phyloP scores from a whole-genome alignment of 2,113 vertebrate species.

The Gnathonemus echidnorhynchus region DNA sequence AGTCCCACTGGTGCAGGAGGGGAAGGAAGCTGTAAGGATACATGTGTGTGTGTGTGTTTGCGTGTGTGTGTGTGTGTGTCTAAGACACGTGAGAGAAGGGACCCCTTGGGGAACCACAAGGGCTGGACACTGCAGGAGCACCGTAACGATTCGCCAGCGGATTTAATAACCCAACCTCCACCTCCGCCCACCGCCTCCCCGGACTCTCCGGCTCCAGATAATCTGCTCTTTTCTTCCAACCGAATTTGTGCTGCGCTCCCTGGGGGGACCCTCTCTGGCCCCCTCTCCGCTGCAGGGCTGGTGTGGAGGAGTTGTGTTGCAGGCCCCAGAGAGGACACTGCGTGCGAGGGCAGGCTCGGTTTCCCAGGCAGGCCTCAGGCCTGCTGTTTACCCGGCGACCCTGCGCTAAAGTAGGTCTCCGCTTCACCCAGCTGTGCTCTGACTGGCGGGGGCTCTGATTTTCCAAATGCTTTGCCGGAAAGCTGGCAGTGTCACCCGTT shows the following conservation, averaged over 20 bases:
- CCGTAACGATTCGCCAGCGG: slow-evolving; percentile 5
- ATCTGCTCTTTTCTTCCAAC: slow-evolving; percentile 19
- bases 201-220: not conserved
- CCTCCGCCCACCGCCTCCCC: not conserved
- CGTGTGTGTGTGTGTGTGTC: not conserved
- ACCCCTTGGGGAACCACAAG: not conserved
- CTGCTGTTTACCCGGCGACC: slow-evolving; percentile 2
- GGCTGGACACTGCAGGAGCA: slow-evolving; percentile 7
- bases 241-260: slow-evolving; percentile 11
- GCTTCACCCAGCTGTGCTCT: not conserved
- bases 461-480: not conserved
- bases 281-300: slow-evolving; percentile 10
- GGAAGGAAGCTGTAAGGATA: not conserved
- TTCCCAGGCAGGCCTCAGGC: slow-evolving; percentile 13
- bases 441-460: not conserved
- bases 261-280: not conserved
- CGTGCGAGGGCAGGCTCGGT: slow-evolving; percentile 6
- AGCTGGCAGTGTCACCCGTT: not conserved
- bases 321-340: slow-evolving; percentile 12
- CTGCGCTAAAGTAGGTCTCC: not conserved
- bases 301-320: slow-evolving; percentile 20
- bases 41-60: not conserved
- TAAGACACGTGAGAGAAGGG: not conserved
- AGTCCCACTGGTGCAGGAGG: not conserved
- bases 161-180: slow-evolving; percentile 9